phyloP scores from a whole-genome alignment of 2,797 vertebrate species.

The Adrianichthys oophorus region DNA sequence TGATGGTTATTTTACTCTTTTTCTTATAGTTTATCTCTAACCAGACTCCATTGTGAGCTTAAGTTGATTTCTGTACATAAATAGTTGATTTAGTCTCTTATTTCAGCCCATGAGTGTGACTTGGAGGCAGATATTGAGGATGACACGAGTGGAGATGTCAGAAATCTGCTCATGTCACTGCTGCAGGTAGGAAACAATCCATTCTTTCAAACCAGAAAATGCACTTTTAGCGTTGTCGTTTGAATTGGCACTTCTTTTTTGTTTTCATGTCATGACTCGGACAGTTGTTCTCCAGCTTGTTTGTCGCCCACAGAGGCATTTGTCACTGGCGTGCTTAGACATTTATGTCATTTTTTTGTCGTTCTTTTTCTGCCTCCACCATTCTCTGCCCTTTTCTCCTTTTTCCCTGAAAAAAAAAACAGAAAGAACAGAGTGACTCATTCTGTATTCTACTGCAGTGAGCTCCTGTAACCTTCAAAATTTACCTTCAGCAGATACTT shows the following conservation, averaged over 20 bases:
- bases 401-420: slow-evolving; percentile 33
- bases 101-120: slow-evolving; percentile 82
- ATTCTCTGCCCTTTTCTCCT: slow-evolving; percentile 28
- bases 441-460: slow-evolving; percentile 11
- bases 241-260: background rate
- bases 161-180: slow-evolving; percentile 83
- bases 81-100: background rate
- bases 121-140: slow-evolving; percentile 87
- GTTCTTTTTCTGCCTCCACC: slow-evolving; percentile 25
- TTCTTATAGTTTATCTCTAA: slow-evolving; percentile 8
- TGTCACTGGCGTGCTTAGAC: slow-evolving; percentile 1
- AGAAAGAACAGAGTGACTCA: slow-evolving; percentile 53
- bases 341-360: slow-evolving; percentile 39
- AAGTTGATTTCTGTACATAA: background rate
- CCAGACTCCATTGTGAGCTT: background rate
- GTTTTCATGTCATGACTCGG: slow-evolving; percentile 1
- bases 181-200: slow-evolving; percentile 82
- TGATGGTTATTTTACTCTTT: background rate
- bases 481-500: no score
- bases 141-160: slow-evolving; percentile 89
- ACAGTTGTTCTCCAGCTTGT: slow-evolving; percentile 26
- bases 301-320: slow-evolving; percentile 29
- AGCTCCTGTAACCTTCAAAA: slow-evolving; percentile 5
- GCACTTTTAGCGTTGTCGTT: background rate
- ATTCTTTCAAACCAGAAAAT: background rate